Evolutionary conservation across 2,797 vertebrate species (phyloP).

Genomic region (Agapornis canus): DNA sequence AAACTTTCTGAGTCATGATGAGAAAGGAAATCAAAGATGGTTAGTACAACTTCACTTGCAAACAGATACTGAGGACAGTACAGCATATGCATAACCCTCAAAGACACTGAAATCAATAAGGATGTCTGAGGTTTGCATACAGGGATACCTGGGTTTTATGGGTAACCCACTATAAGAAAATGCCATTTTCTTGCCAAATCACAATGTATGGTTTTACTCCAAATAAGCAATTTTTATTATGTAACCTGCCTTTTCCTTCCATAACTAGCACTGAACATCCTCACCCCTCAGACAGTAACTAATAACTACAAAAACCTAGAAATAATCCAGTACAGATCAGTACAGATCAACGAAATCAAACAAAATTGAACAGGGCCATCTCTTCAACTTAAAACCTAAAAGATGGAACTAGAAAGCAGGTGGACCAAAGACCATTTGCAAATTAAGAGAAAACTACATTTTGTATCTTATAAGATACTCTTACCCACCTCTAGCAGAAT

Average conservation of each 20-base stretch:
- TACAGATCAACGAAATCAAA: not conserved
- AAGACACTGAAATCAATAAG: rapidly evolving
- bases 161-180: not conserved
- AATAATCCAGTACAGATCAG: not conserved
- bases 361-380: not conserved
- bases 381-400: not conserved
- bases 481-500: not conserved
- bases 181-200: not conserved
- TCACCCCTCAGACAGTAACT: not conserved
- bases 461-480: not conserved
- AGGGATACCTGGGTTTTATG: not conserved
- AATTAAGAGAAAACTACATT: not conserved
- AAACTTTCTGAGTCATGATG: not conserved
- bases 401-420: not conserved
- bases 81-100: too few species aligned
- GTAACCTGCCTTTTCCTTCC: not conserved
- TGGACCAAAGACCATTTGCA: not conserved
- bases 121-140: not conserved
- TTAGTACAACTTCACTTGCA: not conserved
- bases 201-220: not conserved
- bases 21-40: not conserved
- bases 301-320: not conserved
- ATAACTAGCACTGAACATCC: not conserved
- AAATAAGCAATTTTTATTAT: not conserved
- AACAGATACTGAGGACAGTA: not conserved